Conservation (phyloP, 2,113 vertebrate species). For the Thryonomys swinderianus region DNA sequence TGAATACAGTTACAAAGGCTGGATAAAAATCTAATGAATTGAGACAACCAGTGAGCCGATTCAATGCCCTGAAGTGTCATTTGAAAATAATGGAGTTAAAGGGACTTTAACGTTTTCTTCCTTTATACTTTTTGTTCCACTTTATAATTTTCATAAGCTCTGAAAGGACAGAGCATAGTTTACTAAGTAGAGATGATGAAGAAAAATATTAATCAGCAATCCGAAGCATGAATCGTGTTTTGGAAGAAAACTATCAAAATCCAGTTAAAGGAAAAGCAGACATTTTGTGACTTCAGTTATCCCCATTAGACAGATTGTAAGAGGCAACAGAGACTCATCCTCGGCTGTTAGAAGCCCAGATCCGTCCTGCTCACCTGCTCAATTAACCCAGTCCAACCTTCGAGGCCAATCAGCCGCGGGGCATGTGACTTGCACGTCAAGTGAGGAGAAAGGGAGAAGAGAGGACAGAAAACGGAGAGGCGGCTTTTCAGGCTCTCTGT, state of each 20-base stretch:
- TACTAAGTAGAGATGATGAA: not conserved
- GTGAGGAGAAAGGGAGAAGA: not conserved
- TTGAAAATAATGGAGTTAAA: not conserved
- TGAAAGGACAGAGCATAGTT: not conserved
- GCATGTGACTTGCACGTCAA: not conserved
- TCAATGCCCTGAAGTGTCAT: not conserved
- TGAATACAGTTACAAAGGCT: not conserved
- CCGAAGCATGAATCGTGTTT: not conserved
- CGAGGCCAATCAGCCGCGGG: not conserved
- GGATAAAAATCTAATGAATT: not conserved
- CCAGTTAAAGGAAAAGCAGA: not conserved
- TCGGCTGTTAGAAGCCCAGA: not conserved
- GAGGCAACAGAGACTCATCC: not conserved
- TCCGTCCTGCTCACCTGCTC: not conserved
- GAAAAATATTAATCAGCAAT: not conserved
- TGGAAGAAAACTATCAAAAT: not conserved
- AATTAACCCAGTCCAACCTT: no score
- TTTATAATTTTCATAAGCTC: not conserved
- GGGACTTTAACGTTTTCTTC: not conserved
- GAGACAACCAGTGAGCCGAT: not conserved
- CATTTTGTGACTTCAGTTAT: not conserved
- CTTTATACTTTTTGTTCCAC: not conserved
- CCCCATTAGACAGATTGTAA: not conserved
- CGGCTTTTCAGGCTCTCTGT: not conserved
- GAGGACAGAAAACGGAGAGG: not conserved